These are phyloP conservation scores for Thamnaconus septentrionalis DNA, from an alignment of 2,113 vertebrate genomes.

Conservation along the genomic window DNA sequence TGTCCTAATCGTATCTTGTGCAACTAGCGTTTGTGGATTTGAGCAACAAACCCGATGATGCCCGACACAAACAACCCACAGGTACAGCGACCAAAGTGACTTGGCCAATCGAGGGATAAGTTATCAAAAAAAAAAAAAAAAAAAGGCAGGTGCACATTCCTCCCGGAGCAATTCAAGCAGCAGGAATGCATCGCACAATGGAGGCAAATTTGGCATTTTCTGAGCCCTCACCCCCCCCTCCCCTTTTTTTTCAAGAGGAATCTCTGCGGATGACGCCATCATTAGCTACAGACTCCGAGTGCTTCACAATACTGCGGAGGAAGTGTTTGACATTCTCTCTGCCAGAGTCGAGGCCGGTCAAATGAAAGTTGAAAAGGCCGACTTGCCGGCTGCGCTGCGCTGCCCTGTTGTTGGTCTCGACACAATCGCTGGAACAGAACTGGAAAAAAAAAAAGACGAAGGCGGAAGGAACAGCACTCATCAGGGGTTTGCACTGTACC, in stretches of 20 bases:
- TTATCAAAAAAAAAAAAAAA: not conserved
- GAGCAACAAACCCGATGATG: no score
- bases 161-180: not conserved
- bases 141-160: not conserved
- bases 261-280: conserved; percentile 21
- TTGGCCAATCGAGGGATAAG: no score
- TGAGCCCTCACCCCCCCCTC: not conserved
- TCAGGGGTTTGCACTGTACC: not conserved
- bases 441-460: not conserved
- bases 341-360: conserved; percentile 27
- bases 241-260: conserved; percentile 4
- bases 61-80: no score
- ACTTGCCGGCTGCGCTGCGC: conserved; percentile 13
- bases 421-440: conserved; percentile 1
- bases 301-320: conserved; percentile 9
- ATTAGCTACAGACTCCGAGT: conserved; percentile 14
- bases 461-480: not conserved
- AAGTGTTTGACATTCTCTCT: conserved; percentile 35
- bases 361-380: conserved; percentile 26
- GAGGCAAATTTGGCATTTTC: conserved; percentile 10
- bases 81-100: no score
- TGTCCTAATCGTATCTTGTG: no score
- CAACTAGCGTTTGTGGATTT: no score
- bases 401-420: conserved; percentile 15
- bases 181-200: not conserved